Percentiles rank a stretch among this genome's conserved stretches.
phyloP scores from a whole-genome alignment of 2,888 invertebrate genomes.

The Bursaphelenchus okinawaensis region DNA sequence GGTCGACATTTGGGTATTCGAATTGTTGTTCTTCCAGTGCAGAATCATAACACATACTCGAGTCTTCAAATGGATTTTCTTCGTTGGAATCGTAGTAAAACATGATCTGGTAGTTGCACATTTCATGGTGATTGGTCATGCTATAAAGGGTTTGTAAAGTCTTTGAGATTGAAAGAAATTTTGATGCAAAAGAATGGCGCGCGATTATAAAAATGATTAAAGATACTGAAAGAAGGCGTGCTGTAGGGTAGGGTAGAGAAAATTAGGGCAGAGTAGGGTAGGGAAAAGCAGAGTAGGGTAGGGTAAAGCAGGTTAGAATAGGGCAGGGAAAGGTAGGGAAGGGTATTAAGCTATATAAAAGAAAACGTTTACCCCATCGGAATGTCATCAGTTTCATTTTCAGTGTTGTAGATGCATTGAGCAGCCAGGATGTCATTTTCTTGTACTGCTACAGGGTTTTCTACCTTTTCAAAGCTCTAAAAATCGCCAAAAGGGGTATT shows the following conservation, averaged over 20 bases:
- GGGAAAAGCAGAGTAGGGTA: no score
- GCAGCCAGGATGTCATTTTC: not conserved
- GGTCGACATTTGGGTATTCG: not conserved
- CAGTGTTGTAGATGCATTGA: not conserved
- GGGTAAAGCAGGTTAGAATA: no score
- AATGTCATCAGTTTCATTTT: not conserved
- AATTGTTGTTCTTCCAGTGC: not conserved
- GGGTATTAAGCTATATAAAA: no score
- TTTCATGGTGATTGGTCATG: not conserved
- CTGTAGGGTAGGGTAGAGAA: no score
- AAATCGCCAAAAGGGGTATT: no score
- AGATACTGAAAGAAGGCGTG: no score
- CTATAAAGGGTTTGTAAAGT: no score
- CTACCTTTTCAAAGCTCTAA: not conserved
- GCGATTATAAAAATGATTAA: no score
- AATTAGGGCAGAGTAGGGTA: no score
- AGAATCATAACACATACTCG: not conserved
- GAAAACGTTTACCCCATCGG: not conserved
- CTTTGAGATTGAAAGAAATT: not conserved
- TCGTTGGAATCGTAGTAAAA: not conserved
- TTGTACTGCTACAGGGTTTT: not conserved
- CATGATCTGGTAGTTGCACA: not conserved
- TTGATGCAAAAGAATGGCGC: no score
- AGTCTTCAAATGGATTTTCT: not conserved
- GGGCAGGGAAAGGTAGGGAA: no score